phyloP scores from a whole-genome alignment of 2,888 invertebrate genomes.

The Baronia brevicornis region DNA sequence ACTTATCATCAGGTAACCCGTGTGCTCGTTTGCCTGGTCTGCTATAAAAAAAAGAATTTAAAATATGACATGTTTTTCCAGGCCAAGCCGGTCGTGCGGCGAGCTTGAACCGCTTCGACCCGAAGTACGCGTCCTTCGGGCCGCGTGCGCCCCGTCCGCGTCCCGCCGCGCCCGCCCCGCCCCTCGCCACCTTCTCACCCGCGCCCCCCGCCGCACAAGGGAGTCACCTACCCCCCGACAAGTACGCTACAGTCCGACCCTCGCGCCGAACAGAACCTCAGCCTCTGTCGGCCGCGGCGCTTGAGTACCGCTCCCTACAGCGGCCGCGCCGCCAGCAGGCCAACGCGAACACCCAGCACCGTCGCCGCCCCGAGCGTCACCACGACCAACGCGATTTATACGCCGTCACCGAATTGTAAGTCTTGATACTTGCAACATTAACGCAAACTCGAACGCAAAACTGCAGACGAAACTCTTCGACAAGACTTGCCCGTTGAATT shows the following conservation, averaged over 20 bases:
- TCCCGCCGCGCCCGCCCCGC: constrained; percentile 52
- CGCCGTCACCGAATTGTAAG: constrained; percentile 79
- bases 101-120: constrained; percentile 76
- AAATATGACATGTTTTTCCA: constrained; percentile 26
- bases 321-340: constrained; percentile 58
- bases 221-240: too few relatives aligned
- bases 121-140: constrained; percentile 75
- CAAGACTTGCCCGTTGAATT: constrained; percentile 7
- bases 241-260: constrained; percentile 64
- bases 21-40: constrained; percentile 5
- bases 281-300: constrained; percentile 69
- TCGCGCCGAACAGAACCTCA: constrained; percentile 59
- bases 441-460: constrained; percentile 39
- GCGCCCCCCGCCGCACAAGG: constrained; percentile 15
- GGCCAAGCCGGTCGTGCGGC: constrained; percentile 55
- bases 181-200: constrained; percentile 47
- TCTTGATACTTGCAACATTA: constrained; percentile 38
- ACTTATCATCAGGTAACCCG: neutral
- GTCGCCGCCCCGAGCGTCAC: constrained; percentile 30
- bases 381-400: constrained; percentile 78
- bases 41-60: too few relatives aligned
- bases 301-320: constrained; percentile 77
- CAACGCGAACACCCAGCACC: constrained; percentile 27
- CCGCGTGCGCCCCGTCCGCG: constrained; percentile 67
- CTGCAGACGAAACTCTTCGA: constrained; percentile 16